Evolutionary conservation across 2,888 invertebrate species (phyloP), one percentile per base, ranked within the genome.

Genomic region (Platycheirus rosarum): DNA sequence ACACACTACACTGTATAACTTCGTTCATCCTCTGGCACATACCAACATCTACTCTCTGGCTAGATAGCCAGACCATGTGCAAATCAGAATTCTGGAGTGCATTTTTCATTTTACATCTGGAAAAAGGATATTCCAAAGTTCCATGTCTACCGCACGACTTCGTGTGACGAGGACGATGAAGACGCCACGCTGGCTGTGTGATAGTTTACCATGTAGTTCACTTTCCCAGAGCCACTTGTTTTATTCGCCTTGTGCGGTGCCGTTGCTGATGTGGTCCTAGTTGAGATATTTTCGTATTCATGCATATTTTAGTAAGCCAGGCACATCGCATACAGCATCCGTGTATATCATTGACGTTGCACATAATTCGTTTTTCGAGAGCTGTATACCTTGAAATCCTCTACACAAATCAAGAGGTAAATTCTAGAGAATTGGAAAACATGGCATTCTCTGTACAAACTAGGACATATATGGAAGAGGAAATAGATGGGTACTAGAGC

Each of bases 101-200:
- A 71, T 71, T 57, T 42, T 49, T 51, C 77, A 77, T 77, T 53
- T 77, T 77, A 51, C 60, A 77, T 77, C 18, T 55, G 46, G 70
- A 48, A 37, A n/a, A 46, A 55, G 62, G 49, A 69, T 55, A 48
- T 63, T 48, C 29, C 26, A 46, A n/a, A 46, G 40, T 57, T 16
- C 18, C 51, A 53, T 42, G 11, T 40, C 18, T 57, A 32, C 40
- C 14, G 40, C 57, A 53, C 35, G 35, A 53, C 53, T 35, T 51
- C 51, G n/a, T 18, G 16, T 51, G 53, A 53, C 53, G 20, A 53
- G 35, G 35, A 53, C 53, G 51, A 29, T 51, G 51, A 51, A 14
- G 18, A 53, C n/a, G 35, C n/a, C 9, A 35, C n/a, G 35, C 35
- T 35, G 1, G 9, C 14, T 32, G 13, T 53, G 20, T 32, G 2